These are phyloP conservation scores for Sarcophaga caerulescens DNA, from an alignment of 2,888 invertebrate species.

Conservation along the genomic window DNA sequence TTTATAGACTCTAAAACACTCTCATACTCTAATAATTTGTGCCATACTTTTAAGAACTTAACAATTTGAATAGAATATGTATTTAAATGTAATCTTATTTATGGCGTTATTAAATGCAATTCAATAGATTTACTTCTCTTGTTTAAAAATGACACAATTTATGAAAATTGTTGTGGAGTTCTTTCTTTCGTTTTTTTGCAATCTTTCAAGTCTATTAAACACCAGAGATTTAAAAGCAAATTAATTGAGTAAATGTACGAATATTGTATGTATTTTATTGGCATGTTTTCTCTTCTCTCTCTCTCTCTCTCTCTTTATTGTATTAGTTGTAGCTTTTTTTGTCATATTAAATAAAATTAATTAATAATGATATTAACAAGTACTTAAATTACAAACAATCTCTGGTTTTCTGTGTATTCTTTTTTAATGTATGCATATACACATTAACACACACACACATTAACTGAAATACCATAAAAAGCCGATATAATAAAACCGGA, in stretches of 20 bases:
- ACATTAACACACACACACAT: background rate
- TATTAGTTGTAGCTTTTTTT: background rate
- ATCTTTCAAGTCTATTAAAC: background rate
- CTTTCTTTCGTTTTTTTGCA: background rate
- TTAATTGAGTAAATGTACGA: conserved; percentile 22
- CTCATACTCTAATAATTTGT: background rate
- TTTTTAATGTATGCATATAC: too few species aligned
- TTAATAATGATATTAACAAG: conserved; percentile 41
- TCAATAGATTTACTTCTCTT: background rate
- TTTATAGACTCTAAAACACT: background rate
- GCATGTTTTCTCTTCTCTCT: background rate
- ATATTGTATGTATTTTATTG: too few species aligned
- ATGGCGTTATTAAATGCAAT: background rate
- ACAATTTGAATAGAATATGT: conserved; percentile 1
- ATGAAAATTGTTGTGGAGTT: background rate
- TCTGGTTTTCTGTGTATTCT: too few species aligned
- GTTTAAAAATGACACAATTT: background rate
- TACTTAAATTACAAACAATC: conserved; percentile 19
- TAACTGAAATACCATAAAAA: background rate
- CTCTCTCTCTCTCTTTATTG: too few species aligned
- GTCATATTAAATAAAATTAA: conserved; percentile 33
- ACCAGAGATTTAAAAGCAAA: conserved; percentile 26
- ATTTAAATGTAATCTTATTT: background rate
- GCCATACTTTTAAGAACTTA: background rate
- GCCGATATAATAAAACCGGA: background rate